Evolutionary conservation across 2,888 invertebrate genomes (phyloP).

Genomic region (Gryllus longicercus): DNA sequence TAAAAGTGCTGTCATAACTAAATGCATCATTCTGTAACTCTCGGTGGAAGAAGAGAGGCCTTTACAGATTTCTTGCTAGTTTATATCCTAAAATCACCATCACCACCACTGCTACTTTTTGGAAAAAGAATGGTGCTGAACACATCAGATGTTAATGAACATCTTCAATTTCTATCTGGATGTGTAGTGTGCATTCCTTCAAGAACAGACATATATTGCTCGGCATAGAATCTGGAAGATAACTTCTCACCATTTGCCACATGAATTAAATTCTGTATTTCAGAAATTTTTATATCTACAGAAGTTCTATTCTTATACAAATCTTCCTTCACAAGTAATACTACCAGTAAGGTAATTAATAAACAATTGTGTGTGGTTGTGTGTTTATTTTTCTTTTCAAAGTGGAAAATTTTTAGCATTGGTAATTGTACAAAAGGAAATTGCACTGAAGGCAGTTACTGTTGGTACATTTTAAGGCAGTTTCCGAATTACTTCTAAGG

Average conservation of each 20-base stretch:
- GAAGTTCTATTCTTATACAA: conserved; percentile 17
- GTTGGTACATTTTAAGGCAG: neutral
- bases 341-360: neutral
- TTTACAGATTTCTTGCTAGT: neutral
- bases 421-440: neutral
- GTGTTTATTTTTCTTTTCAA: neutral
- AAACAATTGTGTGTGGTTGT: neutral
- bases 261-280: conserved; percentile 1
- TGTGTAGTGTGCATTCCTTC: too few relatives aligned
- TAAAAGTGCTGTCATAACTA: too few relatives aligned
- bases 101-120: too few relatives aligned
- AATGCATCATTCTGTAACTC: neutral
- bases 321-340: neutral
- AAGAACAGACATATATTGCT: too few relatives aligned
- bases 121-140: too few relatives aligned
- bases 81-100: too few relatives aligned
- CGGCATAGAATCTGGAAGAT: neutral
- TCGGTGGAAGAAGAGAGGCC: neutral
- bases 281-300: conserved; percentile 17
- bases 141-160: too few relatives aligned
- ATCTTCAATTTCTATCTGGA: too few relatives aligned
- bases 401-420: neutral
- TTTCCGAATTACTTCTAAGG: neutral
- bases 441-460: too few relatives aligned
- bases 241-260: neutral